These are phyloP conservation scores for Catajapyx aquilonaris DNA, from an alignment of 1,140 invertebrate species.

Conservation along the genomic window DNA sequence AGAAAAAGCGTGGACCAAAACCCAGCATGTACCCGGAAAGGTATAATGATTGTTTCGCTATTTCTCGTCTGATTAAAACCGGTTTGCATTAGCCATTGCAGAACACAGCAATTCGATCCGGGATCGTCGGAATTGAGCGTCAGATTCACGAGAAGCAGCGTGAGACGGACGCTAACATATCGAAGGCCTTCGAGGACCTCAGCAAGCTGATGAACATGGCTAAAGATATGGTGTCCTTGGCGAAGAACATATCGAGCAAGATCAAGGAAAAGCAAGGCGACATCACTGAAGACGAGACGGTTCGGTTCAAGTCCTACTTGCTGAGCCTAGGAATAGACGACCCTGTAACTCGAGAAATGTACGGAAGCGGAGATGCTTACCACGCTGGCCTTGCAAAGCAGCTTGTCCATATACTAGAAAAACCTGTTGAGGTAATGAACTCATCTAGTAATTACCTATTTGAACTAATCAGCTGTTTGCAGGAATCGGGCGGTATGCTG, in stretches of 20 bases:
- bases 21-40: conserved; percentile 8
- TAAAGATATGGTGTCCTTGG: conserved; percentile 88
- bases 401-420: conserved; percentile 56
- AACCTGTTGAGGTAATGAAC: conserved; percentile 47
- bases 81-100: neutral
- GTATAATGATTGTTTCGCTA: conserved; percentile 3
- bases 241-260: conserved; percentile 80
- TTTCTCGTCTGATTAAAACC: neutral
- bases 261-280: conserved; percentile 87
- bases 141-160: conserved; percentile 74
- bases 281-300: conserved; percentile 92
- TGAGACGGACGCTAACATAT: conserved; percentile 77
- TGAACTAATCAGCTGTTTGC: conserved; percentile 1
- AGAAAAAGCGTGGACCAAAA: conserved; percentile 23
- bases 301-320: conserved; percentile 86
- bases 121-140: conserved; percentile 90
- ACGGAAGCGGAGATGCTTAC: conserved; percentile 68
- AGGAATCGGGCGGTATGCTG: conserved; percentile 92
- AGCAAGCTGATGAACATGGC: conserved; percentile 87
- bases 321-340: conserved; percentile 93
- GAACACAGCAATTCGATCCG: conserved; percentile 46
- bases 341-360: conserved; percentile 81
- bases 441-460: conserved; percentile 2
- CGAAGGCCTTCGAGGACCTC: conserved; percentile 84
- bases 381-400: conserved; percentile 70